Conservation (phyloP, 2,888 invertebrate genomes). For the Thymelicus sylvestris region DNA sequence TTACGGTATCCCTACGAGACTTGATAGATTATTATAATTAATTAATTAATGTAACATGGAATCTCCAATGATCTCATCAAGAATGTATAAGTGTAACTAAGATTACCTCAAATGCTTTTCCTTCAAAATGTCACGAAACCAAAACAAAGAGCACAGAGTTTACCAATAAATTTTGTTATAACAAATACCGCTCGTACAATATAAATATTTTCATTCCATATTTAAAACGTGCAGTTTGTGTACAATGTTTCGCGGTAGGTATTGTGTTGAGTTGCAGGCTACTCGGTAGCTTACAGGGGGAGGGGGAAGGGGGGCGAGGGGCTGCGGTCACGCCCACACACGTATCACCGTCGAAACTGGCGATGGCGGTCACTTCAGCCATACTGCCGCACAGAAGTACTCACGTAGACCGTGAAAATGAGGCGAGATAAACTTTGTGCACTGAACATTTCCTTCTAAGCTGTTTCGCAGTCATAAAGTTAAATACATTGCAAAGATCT, state of each 20-base stretch:
- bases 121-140: background rate
- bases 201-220: slow-evolving; percentile 8
- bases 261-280: slow-evolving; percentile 28
- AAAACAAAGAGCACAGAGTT: background rate
- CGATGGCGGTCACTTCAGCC: slow-evolving; percentile 47
- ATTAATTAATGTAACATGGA: background rate
- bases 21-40: background rate
- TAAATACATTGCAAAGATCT: no score
- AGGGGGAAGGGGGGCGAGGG: slow-evolving; percentile 38
- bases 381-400: slow-evolving; percentile 35
- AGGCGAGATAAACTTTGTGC: slow-evolving; percentile 16
- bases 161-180: slow-evolving; percentile 1
- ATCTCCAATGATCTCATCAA: slow-evolving; percentile 1
- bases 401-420: slow-evolving; percentile 31
- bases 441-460: background rate
- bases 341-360: slow-evolving; percentile 49
- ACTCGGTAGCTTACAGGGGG: slow-evolving; percentile 8
- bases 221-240: slow-evolving; percentile 6
- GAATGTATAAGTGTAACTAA: background rate
- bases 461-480: no score
- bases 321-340: slow-evolving; percentile 60
- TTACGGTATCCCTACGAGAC: background rate
- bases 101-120: background rate
- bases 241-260: slow-evolving; percentile 13
- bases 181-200: background rate